Base-by-base conservation (phyloP, 2,113 vertebrate genomes). In the Podocnemis expansa region DNA sequence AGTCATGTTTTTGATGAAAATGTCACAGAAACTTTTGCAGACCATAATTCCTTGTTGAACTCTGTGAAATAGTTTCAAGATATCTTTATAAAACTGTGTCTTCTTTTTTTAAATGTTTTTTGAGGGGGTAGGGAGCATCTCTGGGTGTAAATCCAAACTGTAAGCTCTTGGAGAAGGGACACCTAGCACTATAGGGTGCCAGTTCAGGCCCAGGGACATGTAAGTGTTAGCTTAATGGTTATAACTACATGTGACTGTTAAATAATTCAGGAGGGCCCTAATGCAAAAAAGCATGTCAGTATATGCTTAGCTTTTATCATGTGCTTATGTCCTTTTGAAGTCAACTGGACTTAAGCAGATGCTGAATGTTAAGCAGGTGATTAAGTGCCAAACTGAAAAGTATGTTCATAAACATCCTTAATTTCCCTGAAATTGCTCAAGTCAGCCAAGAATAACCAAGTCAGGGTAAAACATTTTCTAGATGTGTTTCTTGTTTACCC, bases 391-490 rank as follows among this genome's bases (percentile, higher is more conserved):
- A 82, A 86, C 56, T 60, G 92, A 97, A 89, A 73, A 1, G 2
- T 38, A 87, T 56, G 47, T 21, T 38, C n/a, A 70, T 93, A 93
- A 96, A 88, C 70, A 67, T 21, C 47, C 85, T 84, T 82, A 96
- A 97, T 56, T 54, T 87, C 63, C 60, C 63, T 82, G 82, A 67
- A 90, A 43, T 2, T 27, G 80, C 87, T 80, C 91, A 95, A 4
- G 0, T 90, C 95, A 91, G 82, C 87, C 89, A 73, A 55, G 85
- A 91, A 90, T 87, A 96, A 93, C 84, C 93, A 60, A 45, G 89
- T 91, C 87, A 85, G 1, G 5, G 29, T 81, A 91, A 90, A 93
- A 93, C 88, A 93, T 91, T 93, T 91, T 80, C 76, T 41, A 86
- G 82, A 54, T 34, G 43, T 81, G 82, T 82, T 89, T 93, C 84